Conservation (phyloP, 2,888 invertebrate species). For the Diaprepes abbreviatus region DNA sequence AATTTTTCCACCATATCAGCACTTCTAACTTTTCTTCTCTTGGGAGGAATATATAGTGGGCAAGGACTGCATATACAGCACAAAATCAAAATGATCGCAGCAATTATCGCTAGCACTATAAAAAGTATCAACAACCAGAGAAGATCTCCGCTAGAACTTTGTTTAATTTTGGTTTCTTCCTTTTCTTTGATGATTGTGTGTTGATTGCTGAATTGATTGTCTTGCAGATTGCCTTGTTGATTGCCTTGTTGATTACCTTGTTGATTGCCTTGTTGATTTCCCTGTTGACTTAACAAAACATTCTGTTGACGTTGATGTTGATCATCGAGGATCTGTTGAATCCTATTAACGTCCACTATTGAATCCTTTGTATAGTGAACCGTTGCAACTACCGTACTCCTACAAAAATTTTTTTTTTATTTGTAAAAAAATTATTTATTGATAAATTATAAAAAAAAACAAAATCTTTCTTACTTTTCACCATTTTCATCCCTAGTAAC, state of each 20-base stretch:
- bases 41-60: conserved; percentile 84
- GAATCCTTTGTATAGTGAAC: conserved; percentile 76
- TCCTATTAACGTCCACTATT: conserved; percentile 79
- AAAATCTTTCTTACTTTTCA: conserved; percentile 71
- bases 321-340: conserved; percentile 73
- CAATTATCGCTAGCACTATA: conserved; percentile 80
- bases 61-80: conserved; percentile 90
- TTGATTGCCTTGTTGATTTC: not conserved
- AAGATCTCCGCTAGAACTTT: conserved; percentile 71
- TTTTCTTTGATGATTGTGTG: conserved; percentile 36
- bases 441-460: no score
- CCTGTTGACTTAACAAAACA: conserved; percentile 4
- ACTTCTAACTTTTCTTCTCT: conserved; percentile 82
- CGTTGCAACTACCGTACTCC: conserved; percentile 81
- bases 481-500: conserved; percentile 69
- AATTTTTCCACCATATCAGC: conserved; percentile 79
- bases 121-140: conserved; percentile 84
- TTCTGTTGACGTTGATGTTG: conserved; percentile 31
- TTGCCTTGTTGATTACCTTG: conserved; percentile 40
- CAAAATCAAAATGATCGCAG: conserved; percentile 79
- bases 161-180: conserved; percentile 51
- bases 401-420: no score
- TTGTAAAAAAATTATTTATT: no score
- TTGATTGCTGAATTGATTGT: conserved; percentile 36
- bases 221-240: not conserved